Conservation (phyloP, 2,888 invertebrate genomes). For the Slavum lentiscoides region DNA sequence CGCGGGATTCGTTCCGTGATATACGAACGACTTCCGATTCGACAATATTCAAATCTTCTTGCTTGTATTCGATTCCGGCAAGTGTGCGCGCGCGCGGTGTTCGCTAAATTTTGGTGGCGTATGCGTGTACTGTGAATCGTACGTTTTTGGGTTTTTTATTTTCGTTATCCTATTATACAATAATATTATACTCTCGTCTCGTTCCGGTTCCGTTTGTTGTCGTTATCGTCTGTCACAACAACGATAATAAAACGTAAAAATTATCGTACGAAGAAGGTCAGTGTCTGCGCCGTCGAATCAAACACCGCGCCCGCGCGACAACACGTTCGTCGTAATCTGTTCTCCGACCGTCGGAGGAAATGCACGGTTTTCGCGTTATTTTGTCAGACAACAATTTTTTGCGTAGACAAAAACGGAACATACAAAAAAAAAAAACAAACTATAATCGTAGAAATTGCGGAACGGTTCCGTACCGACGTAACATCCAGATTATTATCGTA, state of each 20-base stretch:
- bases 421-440: too few species aligned
- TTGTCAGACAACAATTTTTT: too few species aligned
- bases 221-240: background rate
- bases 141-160: too few species aligned
- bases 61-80: background rate
- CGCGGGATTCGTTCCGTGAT: background rate
- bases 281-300: background rate
- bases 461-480: too few species aligned
- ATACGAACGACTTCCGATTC: constrained; percentile 37
- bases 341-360: too few species aligned
- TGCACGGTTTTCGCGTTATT: too few species aligned
- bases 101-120: background rate
- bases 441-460: too few species aligned
- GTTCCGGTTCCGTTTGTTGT: background rate
- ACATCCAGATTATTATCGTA: too few species aligned
- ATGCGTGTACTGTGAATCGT: background rate
- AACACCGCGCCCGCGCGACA: too few species aligned
- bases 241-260: background rate
- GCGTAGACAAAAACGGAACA: too few species aligned
- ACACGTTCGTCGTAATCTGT: too few species aligned
- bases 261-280: background rate
- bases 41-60: constrained; percentile 31
- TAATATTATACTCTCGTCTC: background rate
- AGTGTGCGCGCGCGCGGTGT: background rate
- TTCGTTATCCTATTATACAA: too few species aligned